Percentiles rank a stretch among this genome's conserved stretches.
These are phyloP conservation scores for Sceliomorpha sp. DNA, from an alignment of 2,888 invertebrate species.

Conservation along the genomic window DNA sequence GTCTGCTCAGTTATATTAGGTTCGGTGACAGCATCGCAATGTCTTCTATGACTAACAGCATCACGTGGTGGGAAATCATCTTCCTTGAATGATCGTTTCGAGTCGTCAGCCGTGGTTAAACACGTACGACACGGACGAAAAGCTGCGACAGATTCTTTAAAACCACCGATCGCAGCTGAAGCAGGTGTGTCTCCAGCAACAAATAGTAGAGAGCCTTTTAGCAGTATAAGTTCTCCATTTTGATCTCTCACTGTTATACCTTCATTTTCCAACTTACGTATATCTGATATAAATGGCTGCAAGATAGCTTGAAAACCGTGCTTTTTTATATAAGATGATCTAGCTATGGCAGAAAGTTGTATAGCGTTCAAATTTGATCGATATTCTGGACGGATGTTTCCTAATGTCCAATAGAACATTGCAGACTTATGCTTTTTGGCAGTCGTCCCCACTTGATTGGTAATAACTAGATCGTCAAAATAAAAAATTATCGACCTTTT, in stretches of 20 bases:
- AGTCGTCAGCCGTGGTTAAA: constrained; percentile 1
- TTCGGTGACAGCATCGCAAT: constrained; percentile 13
- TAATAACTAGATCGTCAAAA: constrained; percentile 8
- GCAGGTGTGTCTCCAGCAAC: too few species aligned
- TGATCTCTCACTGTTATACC: constrained; percentile 22
- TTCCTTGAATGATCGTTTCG: constrained; percentile 5
- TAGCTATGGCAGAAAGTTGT: constrained; percentile 47
- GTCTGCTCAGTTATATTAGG: neutral
- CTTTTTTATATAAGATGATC: constrained; percentile 35
- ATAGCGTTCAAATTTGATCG: constrained; percentile 9
- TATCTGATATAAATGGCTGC: constrained; percentile 38
- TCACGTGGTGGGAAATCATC: constrained; percentile 5
- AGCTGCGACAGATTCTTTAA: constrained; percentile 15
- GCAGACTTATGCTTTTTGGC: constrained; percentile 18
- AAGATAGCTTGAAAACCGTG: constrained; percentile 36
- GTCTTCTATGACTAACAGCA: neutral
- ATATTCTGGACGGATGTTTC: constrained; percentile 8
- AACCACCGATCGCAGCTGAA: constrained; percentile 6
- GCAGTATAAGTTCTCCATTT: constrained; percentile 6
- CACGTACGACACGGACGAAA: constrained; percentile 15
- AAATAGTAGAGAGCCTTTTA: constrained; percentile 6
- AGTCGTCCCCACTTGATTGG: constrained; percentile 19
- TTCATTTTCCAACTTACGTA: constrained; percentile 35
- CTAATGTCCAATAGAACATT: constrained; percentile 26
- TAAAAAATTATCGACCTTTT: constrained; percentile 42